A percentile compares a stretch with the other conserved stretches of the same genome.
Evolutionary conservation across 2,797 vertebrate genomes (phyloP).

Genomic region (Manis crassicaudata): DNA sequence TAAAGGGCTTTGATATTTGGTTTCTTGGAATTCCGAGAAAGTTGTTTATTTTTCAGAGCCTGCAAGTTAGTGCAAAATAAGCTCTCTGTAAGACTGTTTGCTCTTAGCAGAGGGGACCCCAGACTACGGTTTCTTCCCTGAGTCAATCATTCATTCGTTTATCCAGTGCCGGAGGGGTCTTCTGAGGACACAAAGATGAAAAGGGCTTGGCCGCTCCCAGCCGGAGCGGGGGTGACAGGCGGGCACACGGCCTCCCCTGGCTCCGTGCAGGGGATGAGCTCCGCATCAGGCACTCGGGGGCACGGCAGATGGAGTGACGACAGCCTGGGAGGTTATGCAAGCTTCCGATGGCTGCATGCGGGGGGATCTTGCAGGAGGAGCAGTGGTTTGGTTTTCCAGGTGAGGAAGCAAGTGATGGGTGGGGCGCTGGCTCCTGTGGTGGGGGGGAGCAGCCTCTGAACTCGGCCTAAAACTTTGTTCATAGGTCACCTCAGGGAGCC

Average conservation of each 20-base stretch:
- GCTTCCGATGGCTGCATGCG: fast-evolving
- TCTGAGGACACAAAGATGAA: not conserved
- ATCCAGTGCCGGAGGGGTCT: not conserved
- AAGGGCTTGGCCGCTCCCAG: not conserved
- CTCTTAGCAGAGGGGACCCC: not conserved
- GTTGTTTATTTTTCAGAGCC: not conserved
- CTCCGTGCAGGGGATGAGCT: fast-evolving
- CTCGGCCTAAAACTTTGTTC: not conserved
- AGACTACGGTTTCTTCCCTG: not conserved
- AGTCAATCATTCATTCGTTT: not conserved
- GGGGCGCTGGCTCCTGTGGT: fast-evolving
- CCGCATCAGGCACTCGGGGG: fast-evolving
- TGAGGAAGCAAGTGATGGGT: fast-evolving
- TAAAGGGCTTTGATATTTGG: not conserved
- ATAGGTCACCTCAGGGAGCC: fast-evolving
- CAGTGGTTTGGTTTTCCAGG: fast-evolving
- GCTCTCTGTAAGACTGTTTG: not conserved
- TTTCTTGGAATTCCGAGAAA: conserved; percentile 2
- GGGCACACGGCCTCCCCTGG: fast-evolving
- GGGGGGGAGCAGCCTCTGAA: not conserved
- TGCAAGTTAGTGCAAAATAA: not conserved
- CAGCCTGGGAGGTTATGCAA: fast-evolving
- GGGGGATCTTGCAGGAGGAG: not conserved
- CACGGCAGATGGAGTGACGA: fast-evolving
- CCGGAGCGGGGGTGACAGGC: not conserved